These are phyloP conservation scores for Pyrgus malvae DNA, from an alignment of 2,888 invertebrate species.

Conservation along the genomic window DNA sequence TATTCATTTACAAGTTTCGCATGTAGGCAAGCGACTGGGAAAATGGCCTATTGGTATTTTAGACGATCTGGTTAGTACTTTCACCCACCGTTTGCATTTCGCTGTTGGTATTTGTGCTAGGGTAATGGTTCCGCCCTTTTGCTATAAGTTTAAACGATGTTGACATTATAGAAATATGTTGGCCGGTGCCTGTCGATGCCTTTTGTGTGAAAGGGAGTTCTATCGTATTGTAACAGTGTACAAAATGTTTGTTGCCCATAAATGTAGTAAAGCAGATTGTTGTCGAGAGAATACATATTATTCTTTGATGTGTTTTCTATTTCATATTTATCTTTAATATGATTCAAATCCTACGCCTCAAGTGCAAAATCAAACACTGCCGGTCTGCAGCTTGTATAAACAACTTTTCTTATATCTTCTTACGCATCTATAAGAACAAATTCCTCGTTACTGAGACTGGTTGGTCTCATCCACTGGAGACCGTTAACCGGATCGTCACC, in stretches of 20 bases:
- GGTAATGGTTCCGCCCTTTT: conserved; percentile 51
- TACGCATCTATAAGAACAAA: neutral
- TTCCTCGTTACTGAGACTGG: neutral
- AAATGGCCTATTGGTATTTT: conserved; percentile 63
- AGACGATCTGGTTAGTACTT: conserved; percentile 65
- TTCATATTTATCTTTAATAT: no score
- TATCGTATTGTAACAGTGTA: conserved; percentile 1
- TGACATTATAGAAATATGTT: conserved; percentile 40
- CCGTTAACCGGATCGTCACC: conserved; percentile 54
- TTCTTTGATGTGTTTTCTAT: no score
- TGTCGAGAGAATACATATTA: no score
- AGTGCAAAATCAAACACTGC: no score
- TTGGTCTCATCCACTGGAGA: conserved; percentile 1
- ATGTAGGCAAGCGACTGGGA: conserved; percentile 39
- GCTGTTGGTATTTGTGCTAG: conserved; percentile 70
- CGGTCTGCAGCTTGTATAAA: no score
- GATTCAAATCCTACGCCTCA: no score
- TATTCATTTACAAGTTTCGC: conserved; percentile 41
- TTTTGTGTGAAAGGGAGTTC: conserved; percentile 40
- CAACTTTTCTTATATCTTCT: no score
- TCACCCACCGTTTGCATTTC: conserved; percentile 73
- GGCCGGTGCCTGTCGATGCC: conserved; percentile 15
- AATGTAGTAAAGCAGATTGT: no score
- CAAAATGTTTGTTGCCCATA: no score
- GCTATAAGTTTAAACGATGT: conserved; percentile 46